Conservation (phyloP, 1,140 invertebrate species). For the Drosophila malerkotliana region DNA sequence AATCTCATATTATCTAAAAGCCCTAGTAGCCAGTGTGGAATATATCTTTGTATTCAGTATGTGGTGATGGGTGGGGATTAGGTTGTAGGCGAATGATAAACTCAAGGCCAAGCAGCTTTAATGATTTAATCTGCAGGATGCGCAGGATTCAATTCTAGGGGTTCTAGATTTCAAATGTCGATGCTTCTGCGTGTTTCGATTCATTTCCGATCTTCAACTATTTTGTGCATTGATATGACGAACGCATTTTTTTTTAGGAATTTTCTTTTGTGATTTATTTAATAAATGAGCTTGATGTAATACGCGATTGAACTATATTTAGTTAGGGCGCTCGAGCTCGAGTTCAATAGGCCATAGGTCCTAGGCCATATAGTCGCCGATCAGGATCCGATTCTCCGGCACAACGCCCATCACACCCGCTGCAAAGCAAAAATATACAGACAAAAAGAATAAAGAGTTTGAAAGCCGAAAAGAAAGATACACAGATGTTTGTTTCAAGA, state of each 20-base stretch:
- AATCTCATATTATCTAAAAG: constrained; percentile 40
- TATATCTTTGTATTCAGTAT: not conserved
- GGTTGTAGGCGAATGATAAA: constrained; percentile 55
- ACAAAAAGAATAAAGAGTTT: constrained; percentile 47
- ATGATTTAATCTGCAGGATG: constrained; percentile 37
- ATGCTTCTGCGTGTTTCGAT: constrained; percentile 13
- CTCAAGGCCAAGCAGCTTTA: constrained; percentile 60
- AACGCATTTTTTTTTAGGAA: constrained; percentile 32
- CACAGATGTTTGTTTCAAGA: constrained; percentile 20
- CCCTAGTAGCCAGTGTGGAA: constrained; percentile 47
- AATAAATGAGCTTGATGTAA: constrained; percentile 39
- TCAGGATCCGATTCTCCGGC: constrained; percentile 84
- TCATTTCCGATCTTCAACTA: constrained; percentile 33
- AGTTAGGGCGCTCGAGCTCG: constrained; percentile 18
- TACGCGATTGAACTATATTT: constrained; percentile 53
- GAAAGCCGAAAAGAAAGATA: constrained; percentile 25
- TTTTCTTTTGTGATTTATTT: constrained; percentile 29
- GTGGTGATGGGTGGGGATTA: not conserved
- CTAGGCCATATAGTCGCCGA: constrained; percentile 84
- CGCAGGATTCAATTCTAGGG: constrained; percentile 36
- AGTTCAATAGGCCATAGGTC: constrained; percentile 19
- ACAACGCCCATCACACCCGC: constrained; percentile 83
- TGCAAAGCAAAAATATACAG: constrained; percentile 52
- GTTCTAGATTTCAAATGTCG: constrained; percentile 29
- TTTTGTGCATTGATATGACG: constrained; percentile 74